These are phyloP conservation scores for Leptinotarsa peninsularis DNA, from an alignment of 2,888 invertebrate genomes.

Conservation along the genomic window DNA sequence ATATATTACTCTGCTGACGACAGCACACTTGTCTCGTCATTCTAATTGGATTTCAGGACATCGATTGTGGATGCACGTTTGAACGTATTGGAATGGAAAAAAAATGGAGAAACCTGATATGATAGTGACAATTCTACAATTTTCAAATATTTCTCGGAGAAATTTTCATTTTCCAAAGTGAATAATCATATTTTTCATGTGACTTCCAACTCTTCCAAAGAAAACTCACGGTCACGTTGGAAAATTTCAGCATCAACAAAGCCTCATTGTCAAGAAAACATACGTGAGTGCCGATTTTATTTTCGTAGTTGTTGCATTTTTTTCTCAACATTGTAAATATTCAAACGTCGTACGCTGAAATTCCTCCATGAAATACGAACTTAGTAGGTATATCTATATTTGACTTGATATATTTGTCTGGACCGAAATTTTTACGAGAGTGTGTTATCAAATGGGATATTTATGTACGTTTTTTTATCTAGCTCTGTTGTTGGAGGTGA, in stretches of 20 bases:
- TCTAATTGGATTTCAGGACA: no score
- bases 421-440: background rate
- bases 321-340: background rate
- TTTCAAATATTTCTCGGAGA: no score
- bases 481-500: background rate
- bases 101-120: no score
- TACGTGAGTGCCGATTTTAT: background rate
- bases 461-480: background rate
- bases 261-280: background rate
- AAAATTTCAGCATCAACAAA: background rate
- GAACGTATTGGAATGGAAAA: no score
- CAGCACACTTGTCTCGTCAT: no score
- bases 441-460: constrained; percentile 3
- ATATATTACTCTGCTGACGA: no score
- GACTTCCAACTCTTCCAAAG: no score
- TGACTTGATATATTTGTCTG: constrained; percentile 12
- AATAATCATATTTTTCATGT: no score
- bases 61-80: no score
- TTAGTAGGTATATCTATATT: background rate
- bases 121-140: no score
- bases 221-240: no score
- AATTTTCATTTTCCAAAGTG: no score
- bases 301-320: background rate
- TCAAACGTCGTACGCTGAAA: constrained; percentile 1
- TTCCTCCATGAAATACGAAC: background rate